A percentile compares a stretch with the other conserved stretches of the same genome.
These are phyloP conservation scores for Trigoniulus corallinus DNA, from an alignment of 1,140 invertebrate genomes.

Conservation along the genomic window DNA sequence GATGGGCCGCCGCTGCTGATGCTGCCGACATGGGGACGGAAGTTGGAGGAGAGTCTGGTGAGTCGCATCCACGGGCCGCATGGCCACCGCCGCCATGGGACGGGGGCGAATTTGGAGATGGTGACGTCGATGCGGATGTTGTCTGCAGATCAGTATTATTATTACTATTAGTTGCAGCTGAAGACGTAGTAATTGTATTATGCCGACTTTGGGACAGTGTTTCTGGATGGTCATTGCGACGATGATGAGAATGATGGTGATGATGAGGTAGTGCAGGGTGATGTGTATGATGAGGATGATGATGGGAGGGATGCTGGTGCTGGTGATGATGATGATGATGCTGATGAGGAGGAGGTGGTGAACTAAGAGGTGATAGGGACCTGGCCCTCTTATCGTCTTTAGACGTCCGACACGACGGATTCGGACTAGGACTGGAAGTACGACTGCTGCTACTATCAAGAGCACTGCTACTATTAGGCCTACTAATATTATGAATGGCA, in stretches of 20 bases:
- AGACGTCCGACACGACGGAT: too few relatives aligned
- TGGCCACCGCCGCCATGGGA: slow-evolving; percentile 23
- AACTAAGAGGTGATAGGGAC: not conserved
- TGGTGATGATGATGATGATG: not conserved
- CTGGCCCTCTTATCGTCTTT: not conserved
- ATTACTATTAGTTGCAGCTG: too few relatives aligned
- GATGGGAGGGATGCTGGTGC: not conserved
- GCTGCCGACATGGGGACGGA: not conserved
- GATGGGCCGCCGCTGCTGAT: slow-evolving; percentile 9
- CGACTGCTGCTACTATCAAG: not conserved
- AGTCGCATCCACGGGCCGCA: not conserved
- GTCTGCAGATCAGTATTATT: too few relatives aligned
- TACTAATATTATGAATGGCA: not conserved
- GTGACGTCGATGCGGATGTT: not conserved
- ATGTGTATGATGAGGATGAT: not conserved
- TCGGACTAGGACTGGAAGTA: not conserved
- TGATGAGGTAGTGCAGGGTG: not conserved
- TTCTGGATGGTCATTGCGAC: not conserved
- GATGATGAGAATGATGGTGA: not conserved
- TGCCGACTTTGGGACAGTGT: too few relatives aligned
- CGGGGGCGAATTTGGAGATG: not conserved
- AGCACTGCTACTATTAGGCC: not conserved
- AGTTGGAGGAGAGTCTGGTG: slow-evolving; percentile 1
- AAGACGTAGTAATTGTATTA: too few relatives aligned
- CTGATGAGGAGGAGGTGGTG: not conserved